Percentiles rank a stretch among this genome's conserved stretches.
These are phyloP conservation scores for Anomalospiza imberbis DNA, from an alignment of 2,797 vertebrate genomes.

Conservation along the genomic window DNA sequence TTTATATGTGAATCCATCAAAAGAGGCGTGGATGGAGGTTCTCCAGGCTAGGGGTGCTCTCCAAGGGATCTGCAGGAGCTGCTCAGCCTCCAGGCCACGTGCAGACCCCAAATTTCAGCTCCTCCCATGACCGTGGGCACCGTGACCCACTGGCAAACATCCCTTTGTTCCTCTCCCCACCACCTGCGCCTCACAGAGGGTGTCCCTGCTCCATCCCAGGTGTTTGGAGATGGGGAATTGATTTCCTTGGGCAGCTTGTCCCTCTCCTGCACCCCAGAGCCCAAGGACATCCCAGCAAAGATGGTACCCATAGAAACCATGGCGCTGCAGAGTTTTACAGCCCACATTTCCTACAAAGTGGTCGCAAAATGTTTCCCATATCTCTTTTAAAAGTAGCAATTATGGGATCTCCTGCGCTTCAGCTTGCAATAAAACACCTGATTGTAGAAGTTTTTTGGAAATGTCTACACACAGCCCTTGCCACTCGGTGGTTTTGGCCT, in stretches of 20 bases:
- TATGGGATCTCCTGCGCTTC: neutral
- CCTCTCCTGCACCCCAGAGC: neutral
- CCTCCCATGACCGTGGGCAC: accelerated
- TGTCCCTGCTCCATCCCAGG: neutral
- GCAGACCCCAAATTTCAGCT: neutral
- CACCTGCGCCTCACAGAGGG: neutral
- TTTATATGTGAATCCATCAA: neutral
- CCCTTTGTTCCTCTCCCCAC: neutral
- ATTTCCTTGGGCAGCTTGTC: neutral
- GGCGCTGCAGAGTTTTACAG: neutral
- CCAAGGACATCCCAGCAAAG: neutral
- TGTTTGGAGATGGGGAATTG: neutral
- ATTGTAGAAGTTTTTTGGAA: neutral
- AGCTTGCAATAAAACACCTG: neutral
- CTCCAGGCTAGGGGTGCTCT: neutral
- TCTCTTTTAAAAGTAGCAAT: neutral
- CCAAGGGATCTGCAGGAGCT: neutral
- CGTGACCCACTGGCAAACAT: accelerated
- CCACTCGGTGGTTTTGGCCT: neutral
- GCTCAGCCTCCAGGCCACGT: accelerated
- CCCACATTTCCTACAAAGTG: neutral
- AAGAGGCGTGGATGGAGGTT: neutral
- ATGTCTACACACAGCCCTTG: neutral
- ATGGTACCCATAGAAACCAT: neutral
- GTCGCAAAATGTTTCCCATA: neutral